Conservation (phyloP, 2,888 invertebrate genomes). For the Baronia brevicornis region DNA sequence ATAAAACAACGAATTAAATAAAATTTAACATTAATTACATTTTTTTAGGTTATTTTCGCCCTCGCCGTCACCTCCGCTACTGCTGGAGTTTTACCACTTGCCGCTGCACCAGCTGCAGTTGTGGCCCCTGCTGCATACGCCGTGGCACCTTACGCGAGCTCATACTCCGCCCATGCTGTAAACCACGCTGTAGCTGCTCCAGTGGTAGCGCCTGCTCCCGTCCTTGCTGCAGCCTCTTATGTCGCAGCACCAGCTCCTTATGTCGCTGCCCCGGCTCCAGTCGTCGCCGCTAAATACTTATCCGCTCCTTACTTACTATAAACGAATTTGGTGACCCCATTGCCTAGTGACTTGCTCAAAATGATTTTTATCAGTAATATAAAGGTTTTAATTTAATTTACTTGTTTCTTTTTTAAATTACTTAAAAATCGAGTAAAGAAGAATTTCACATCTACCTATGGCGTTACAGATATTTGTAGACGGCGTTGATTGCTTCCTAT, state of each 20-base stretch:
- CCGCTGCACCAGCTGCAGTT: conserved; percentile 61
- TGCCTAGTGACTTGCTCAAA: conserved; percentile 69
- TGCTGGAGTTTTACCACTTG: conserved; percentile 50
- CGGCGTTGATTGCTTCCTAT: too few relatives aligned
- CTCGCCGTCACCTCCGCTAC: conserved; percentile 48
- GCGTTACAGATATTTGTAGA: too few relatives aligned
- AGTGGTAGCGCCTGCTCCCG: conserved; percentile 53
- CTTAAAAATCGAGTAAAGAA: too few relatives aligned
- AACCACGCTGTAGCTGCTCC: conserved; percentile 86
- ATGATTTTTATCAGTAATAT: conserved; percentile 17
- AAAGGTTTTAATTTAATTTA: too few relatives aligned
- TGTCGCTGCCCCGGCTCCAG: conserved; percentile 25
- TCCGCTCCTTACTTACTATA: conserved; percentile 41
- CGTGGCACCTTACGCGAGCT: conserved; percentile 83
- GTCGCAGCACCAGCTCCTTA: conserved; percentile 28
- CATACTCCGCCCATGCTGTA: conserved; percentile 83
- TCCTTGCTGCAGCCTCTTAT: conserved; percentile 42
- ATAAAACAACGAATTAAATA: conserved; percentile 1
- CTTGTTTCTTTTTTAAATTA: too few relatives aligned
- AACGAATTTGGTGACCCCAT: conserved; percentile 63
- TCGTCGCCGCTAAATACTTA: conserved; percentile 24
- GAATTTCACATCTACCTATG: too few relatives aligned
- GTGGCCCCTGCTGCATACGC: conserved; percentile 78
- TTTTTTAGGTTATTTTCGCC: conserved; percentile 48
- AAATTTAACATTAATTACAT: neutral